phyloP scores from a whole-genome alignment of 2,888 invertebrate genomes.

The Eupithecia tripunctaria region DNA sequence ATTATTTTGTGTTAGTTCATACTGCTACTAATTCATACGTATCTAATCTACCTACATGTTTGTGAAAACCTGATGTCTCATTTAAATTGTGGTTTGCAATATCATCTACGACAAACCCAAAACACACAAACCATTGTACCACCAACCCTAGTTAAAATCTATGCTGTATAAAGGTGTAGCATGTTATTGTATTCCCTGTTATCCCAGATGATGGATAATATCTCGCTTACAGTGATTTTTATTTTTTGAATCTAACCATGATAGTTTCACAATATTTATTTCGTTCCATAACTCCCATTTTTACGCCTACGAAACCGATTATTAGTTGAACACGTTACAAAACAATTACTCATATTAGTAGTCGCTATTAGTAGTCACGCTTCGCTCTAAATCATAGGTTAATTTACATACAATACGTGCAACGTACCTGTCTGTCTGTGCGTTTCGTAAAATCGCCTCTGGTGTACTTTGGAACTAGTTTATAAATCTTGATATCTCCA shows the following conservation, averaged over 20 bases:
- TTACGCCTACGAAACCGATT: conserved; percentile 18
- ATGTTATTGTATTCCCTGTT: too few relatives aligned
- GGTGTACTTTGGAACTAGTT: conserved; percentile 30
- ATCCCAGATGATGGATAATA: too few relatives aligned
- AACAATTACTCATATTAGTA: conserved; percentile 56
- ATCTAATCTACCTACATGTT: background rate
- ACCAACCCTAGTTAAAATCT: background rate
- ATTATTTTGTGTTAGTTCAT: background rate
- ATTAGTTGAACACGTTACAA: conserved; percentile 45
- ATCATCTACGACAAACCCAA: background rate
- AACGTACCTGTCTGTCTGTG: conserved; percentile 55
- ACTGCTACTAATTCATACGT: background rate
- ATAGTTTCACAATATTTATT: conserved; percentile 3
- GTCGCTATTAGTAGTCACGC: conserved; percentile 55
- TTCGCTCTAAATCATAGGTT: conserved; percentile 61
- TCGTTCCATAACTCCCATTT: background rate
- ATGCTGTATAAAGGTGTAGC: too few relatives aligned
- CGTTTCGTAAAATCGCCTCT: conserved; percentile 56
- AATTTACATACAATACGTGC: conserved; percentile 73
- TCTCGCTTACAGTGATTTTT: background rate
- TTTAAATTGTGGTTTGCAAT: background rate
- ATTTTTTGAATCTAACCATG: background rate
- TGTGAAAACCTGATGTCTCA: background rate
- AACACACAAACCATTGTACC: background rate
- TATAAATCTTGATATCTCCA: conserved; percentile 36